Evolutionary conservation across 2,113 vertebrate genomes (phyloP), one percentile per base, ranked within the genome.

Genomic region (Antennarius striatus): DNA sequence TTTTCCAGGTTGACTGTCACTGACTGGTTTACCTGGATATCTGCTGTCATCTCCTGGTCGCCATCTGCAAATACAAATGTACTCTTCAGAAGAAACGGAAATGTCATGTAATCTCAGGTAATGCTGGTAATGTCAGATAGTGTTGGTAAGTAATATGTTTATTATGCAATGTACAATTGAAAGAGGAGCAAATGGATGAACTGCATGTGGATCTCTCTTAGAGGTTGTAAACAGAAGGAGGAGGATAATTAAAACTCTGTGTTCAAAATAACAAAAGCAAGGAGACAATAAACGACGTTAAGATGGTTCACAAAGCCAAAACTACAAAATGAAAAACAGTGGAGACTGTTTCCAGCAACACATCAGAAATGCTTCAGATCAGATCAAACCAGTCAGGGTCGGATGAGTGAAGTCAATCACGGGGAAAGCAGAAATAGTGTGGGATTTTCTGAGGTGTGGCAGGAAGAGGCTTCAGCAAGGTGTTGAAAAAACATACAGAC

Each of bases 141-240:
- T 22, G 22, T 2, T 22, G 22, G 32, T 36, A 36, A 7, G 32
- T 7, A 36, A 36, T 36, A 36, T 36, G 3, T 36, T 5, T 36
- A 36, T 5, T 36, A 36, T 36, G 3, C 2, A 36, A 36, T 36
- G 7, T 36, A 2, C 55, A 28, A 6, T 61, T 79, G 14, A 79
- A 82, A 75, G 59, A 69, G 16, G 80, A 82, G 22, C 62, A 58
- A 53, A 71, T 63, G 6, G 77, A 75, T 11, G 56, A 75, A 12
- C 46, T 9, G 39, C 65, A 60, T 63, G 13, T 36, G 0, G 0
- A 53, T 22, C 22, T 22, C 22, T 22, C 22, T 22, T 22, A 22
- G 1, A 22, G 22, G 22, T 22, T 1, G 22, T 22, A 22, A 22
- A 22, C 22, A 22, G 22, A 22, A 22, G 22, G 22, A 22, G 22